Conservation (phyloP, 1,140 invertebrate genomes). For the Contarinia nasturtii region DNA sequence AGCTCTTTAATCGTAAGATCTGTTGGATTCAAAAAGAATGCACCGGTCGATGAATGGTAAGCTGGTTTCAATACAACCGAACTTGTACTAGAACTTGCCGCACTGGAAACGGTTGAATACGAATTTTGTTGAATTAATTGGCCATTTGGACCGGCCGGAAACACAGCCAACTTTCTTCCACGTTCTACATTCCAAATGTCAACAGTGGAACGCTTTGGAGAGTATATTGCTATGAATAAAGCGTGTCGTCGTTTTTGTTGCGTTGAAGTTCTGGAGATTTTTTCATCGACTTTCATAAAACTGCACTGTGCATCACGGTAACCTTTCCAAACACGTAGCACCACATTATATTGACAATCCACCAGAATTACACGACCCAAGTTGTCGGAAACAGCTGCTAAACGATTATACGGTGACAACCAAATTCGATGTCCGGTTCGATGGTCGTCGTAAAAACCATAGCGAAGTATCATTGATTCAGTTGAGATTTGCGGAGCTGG, state of each 20-base stretch:
- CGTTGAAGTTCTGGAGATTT: slow-evolving; percentile 15
- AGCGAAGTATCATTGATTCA: slow-evolving; percentile 46
- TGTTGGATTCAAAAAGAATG: slow-evolving; percentile 62
- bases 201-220: slow-evolving; percentile 59
- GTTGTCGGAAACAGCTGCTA: slow-evolving; percentile 67
- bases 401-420: slow-evolving; percentile 57
- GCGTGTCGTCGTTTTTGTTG: slow-evolving; percentile 29
- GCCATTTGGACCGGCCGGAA: slow-evolving; percentile 69
- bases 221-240: slow-evolving; percentile 69
- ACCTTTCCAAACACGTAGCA: slow-evolving; percentile 80
- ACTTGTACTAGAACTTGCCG: slow-evolving; percentile 13
- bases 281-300: slow-evolving; percentile 41
- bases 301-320: slow-evolving; percentile 84
- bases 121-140: slow-evolving; percentile 60
- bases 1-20: slow-evolving; percentile 60
- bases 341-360: slow-evolving; percentile 59
- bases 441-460: slow-evolving; percentile 67
- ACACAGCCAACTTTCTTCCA: slow-evolving; percentile 73
- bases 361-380: slow-evolving; percentile 72
- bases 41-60: slow-evolving; percentile 36
- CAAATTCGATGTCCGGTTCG: slow-evolving; percentile 50
- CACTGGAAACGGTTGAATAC: slow-evolving; percentile 49
- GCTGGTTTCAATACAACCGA: slow-evolving; percentile 26
- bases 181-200: slow-evolving; percentile 76
- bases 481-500: slow-evolving; percentile 29